Evolutionary conservation across 2,888 invertebrate genomes (phyloP).

Genomic region (Drosophila flavopinicola): DNA sequence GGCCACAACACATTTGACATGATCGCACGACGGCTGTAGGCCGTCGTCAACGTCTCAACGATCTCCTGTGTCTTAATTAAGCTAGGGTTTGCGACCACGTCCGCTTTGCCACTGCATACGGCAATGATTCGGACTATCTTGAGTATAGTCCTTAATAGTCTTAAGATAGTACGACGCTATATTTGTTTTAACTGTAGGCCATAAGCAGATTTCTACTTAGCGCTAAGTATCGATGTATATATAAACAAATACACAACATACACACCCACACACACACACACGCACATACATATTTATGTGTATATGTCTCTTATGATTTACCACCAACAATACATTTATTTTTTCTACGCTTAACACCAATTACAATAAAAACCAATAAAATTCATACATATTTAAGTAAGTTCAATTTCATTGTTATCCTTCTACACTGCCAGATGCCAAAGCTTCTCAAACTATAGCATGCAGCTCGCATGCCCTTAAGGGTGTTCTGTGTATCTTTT

Average conservation of each 20-base stretch:
- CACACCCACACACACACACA: conserved; percentile 24
- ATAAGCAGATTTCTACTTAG: conserved; percentile 65
- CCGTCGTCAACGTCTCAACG: conserved; percentile 65
- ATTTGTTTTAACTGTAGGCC: conserved; percentile 64
- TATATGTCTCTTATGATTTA: conserved; percentile 44
- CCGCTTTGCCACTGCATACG: conserved; percentile 28
- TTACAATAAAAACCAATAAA: conserved; percentile 58
- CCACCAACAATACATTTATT: conserved; percentile 56
- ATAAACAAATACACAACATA: conserved; percentile 40
- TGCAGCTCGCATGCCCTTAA: conserved; percentile 36
- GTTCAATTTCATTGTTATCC: conserved; percentile 5
- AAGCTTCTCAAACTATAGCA: conserved; percentile 8
- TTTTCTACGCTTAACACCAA: conserved; percentile 72
- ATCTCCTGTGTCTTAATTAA: conserved; percentile 80
- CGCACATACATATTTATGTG: conserved; percentile 15
- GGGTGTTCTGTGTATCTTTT: conserved; percentile 21
- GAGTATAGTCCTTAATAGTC: conserved; percentile 56
- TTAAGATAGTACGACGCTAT: conserved; percentile 68
- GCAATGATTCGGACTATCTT: conserved; percentile 57
- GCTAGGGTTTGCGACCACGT: conserved; percentile 64
- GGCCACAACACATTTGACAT: conserved; percentile 65
- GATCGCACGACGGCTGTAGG: conserved; percentile 55
- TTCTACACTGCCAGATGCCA: too few relatives aligned
- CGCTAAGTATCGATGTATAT: conserved; percentile 58
- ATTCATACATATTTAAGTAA: conserved; percentile 59